Evolutionary conservation across 2,113 vertebrate species (phyloP), one percentile per base, ranked within the genome.

Genomic region (Sigmodon hispidus): DNA sequence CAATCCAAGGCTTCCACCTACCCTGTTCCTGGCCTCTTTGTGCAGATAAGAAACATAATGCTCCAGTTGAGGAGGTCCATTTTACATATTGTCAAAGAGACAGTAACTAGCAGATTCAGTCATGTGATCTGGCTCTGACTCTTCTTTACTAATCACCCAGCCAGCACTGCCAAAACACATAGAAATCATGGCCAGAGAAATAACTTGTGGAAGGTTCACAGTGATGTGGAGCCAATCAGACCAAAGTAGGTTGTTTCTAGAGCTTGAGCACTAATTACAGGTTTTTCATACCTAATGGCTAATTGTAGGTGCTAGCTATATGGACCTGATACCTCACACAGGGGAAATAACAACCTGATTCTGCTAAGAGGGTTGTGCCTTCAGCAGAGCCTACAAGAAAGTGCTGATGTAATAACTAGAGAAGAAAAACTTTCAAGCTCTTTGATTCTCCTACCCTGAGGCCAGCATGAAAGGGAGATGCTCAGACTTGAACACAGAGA

Each of bases 381-480:
- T 59, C 7, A 6, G 7, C 31, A 50, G 40, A 52, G 52, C 8
- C 90, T 70, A 1, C 12, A 59, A 67, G 69, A 29, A 65, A 63
- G 21, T 0, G 0, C 43, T 52, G 48, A 61, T 45, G 2, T 24
- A 8, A 52, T 2, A 11, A 5, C 57, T 12, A 26, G 61, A 34
- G 21, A 65, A 65, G 24, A 22, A 34, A 17, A 21, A 65, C 11
- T 16, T n/a, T 43, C 29, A 29, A 1, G 3, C 15, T 22, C 48
- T 0, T 5, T 34, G 17, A 43, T 19, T 4, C 26, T 80, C 75
- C 43, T 13, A 0, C 43, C 43, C 59, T 7, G 7, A 36, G 0
- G 9, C 29, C 22, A 13, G 2, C 0, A 5, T 50, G 16, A 4
- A 19, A 69, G 16, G 52, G 45, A 48, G 75, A n/a, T 48, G 4